phyloP scores from a whole-genome alignment of 2,888 invertebrate genomes.

The Caenorhabditis virilis region DNA sequence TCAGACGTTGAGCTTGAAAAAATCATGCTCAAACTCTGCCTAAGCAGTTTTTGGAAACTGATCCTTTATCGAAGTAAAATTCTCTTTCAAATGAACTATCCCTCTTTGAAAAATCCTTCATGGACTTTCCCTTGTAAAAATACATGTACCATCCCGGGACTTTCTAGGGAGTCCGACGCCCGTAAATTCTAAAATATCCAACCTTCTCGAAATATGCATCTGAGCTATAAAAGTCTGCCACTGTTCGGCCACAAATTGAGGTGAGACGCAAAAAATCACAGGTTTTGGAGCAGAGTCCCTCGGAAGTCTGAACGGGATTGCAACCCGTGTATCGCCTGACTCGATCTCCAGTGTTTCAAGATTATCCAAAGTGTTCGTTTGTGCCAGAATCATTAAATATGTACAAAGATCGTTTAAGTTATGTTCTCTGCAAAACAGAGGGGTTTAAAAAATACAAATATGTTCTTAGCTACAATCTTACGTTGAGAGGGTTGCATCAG shows the following conservation, averaged over 20 bases:
- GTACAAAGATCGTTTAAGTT: not conserved
- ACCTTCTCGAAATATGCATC: conserved; percentile 8
- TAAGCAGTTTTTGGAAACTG: too few relatives aligned
- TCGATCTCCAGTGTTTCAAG: not conserved
- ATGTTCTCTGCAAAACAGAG: not conserved
- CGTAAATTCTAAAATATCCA: too few relatives aligned
- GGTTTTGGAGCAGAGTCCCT: conserved; percentile 6
- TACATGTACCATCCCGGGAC: too few relatives aligned
- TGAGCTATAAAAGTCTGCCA: conserved; percentile 15
- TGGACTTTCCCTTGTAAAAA: too few relatives aligned
- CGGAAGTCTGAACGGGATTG: conserved; percentile 8
- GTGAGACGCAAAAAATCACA: conserved; percentile 15
- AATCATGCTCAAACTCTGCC: too few relatives aligned
- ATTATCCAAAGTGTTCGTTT: not conserved
- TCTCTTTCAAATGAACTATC: too few relatives aligned
- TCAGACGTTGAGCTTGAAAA: too few relatives aligned
- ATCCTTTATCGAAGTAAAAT: too few relatives aligned
- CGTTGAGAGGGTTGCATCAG: not conserved
- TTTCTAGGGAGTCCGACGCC: too few relatives aligned
- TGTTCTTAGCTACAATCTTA: not conserved
- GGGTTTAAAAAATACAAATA: too few relatives aligned
- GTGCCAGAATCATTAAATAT: not conserved
- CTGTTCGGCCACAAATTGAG: conserved; percentile 14
- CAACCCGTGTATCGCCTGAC: not conserved
- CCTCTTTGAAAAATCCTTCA: not conserved